phyloP scores from a whole-genome alignment of 2,113 vertebrate species.

The Rhea americana region DNA sequence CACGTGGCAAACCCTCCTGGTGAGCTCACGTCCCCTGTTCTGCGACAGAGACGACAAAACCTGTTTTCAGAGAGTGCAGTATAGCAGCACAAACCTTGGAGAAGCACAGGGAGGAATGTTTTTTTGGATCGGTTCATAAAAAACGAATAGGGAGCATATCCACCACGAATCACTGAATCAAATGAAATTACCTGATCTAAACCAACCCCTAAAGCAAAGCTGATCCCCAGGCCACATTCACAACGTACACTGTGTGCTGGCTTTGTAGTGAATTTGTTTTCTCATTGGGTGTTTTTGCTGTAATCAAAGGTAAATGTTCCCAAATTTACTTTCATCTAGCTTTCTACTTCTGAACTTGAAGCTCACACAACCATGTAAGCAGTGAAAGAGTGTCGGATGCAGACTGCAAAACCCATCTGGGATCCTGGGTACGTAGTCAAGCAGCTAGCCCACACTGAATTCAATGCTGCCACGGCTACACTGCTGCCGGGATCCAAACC shows the following conservation, averaged over 20 bases:
- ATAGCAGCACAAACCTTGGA: not conserved
- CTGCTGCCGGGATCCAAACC: not conserved
- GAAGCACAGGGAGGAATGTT: not conserved
- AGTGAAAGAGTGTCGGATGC: not conserved
- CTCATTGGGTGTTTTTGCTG: fast-evolving
- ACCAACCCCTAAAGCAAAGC: not conserved
- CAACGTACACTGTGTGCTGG: fast-evolving
- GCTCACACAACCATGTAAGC: not conserved
- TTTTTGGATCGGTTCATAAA: not conserved
- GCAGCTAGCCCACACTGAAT: not conserved
- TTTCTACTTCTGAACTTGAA: not conserved
- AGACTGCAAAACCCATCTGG: conserved; percentile 19
- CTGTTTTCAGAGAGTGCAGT: not conserved
- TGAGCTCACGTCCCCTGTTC: not conserved
- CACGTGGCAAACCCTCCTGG: not conserved
- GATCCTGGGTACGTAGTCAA: not conserved
- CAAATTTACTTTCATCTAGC: not conserved
- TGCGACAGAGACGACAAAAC: not conserved
- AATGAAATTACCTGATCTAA: not conserved
- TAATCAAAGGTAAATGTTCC: not conserved
- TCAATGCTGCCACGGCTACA: conserved; percentile 32
- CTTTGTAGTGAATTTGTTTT: not conserved
- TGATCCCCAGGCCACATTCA: not conserved
- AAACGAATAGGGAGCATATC: not conserved
- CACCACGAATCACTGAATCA: not conserved